Percentiles rank a stretch among this genome's conserved stretches.
These are phyloP conservation scores for Argyra leucocephala DNA, from an alignment of 2,888 invertebrate species.

Conservation along the genomic window DNA sequence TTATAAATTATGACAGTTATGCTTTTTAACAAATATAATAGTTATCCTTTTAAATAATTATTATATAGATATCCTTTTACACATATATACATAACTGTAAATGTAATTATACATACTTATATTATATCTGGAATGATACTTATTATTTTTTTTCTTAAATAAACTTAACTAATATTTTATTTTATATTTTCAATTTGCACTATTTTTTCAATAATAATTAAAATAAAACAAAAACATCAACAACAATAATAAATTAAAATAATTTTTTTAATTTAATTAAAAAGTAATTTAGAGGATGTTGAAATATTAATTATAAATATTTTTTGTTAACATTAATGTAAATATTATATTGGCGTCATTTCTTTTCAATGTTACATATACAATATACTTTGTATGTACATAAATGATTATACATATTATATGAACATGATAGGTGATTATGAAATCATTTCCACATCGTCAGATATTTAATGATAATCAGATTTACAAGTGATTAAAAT, in stretches of 20 bases:
- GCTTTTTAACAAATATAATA: no score
- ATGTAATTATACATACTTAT: no score
- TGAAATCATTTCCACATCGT: not conserved
- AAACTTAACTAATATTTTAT: no score
- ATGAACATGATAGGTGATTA: not conserved
- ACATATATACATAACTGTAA: no score
- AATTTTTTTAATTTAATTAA: not conserved
- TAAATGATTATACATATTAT: not conserved
- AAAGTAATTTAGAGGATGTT: not conserved
- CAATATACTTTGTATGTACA: not conserved
- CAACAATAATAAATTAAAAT: not conserved
- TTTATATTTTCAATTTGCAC: not conserved
- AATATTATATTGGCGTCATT: not conserved
- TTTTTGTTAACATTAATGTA: not conserved
- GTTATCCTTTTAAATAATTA: no score
- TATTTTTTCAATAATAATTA: not conserved
- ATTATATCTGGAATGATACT: no score
- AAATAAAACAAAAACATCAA: not conserved
- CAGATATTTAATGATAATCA: conserved; percentile 6
- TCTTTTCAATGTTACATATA: not conserved
- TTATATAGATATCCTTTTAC: no score
- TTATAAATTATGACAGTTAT: no score
- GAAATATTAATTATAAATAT: not conserved
- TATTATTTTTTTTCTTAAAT: no score
- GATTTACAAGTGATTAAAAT: conserved; percentile 1